Conservation (phyloP, 2,888 invertebrate species). For the Cryptocheilus praepositus region DNA sequence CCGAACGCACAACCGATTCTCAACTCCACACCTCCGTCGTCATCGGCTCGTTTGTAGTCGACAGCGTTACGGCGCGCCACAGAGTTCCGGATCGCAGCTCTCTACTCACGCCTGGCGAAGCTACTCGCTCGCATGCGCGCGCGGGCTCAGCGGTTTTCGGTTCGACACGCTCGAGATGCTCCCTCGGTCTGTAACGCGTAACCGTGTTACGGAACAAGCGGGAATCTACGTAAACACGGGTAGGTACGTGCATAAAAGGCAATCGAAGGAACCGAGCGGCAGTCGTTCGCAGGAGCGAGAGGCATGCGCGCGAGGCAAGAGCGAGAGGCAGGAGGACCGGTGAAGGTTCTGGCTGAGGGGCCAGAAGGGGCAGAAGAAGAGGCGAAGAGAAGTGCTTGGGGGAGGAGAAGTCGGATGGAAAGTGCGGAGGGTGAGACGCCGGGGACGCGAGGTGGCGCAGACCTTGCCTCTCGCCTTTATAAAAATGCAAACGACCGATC, state of each 20-base stretch:
- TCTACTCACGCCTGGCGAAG: no score
- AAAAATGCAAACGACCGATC: conserved; percentile 53
- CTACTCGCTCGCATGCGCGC: neutral
- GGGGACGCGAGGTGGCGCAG: conserved; percentile 13
- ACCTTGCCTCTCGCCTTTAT: conserved; percentile 34
- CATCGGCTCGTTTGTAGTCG: conserved; percentile 17
- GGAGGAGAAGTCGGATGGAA: conserved; percentile 1
- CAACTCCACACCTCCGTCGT: neutral
- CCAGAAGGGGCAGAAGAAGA: neutral
- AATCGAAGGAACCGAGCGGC: neutral
- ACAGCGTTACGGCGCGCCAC: conserved; percentile 1
- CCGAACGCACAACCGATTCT: no score
- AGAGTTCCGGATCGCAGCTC: no score
- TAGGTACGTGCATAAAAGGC: conserved; percentile 22
- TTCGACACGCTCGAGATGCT: conserved; percentile 23
- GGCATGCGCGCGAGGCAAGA: neutral
- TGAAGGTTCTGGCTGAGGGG: neutral
- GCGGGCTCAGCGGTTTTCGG: conserved; percentile 34
- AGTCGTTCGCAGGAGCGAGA: neutral
- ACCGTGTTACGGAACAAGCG: conserved; percentile 23
- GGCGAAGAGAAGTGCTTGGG: conserved; percentile 20
- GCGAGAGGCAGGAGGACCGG: neutral
- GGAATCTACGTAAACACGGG: conserved; percentile 27
- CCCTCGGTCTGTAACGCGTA: conserved; percentile 9
- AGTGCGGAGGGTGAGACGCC: neutral